Evolutionary conservation across 2,113 vertebrate genomes (phyloP), one percentile per base, ranked within the genome.

Genomic region (Turnix velox): DNA sequence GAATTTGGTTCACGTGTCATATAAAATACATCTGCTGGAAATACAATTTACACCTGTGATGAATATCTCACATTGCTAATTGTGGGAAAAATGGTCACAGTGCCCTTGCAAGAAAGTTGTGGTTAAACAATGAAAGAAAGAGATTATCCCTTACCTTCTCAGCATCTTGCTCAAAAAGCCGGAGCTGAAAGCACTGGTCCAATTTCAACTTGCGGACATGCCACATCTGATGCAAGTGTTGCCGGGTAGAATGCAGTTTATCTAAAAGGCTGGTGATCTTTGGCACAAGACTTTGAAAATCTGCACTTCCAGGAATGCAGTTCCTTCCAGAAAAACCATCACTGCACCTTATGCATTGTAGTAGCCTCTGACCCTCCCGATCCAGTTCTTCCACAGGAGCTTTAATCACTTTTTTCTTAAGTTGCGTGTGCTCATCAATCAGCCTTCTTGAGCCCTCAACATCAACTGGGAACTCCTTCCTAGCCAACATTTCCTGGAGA

Each of bases 371-470:
- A n/a, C 99, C 99, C 81, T 99, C 99, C 11, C 98, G 98, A 97
- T 99, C 99, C 92, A 99, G 93, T 94, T 99, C 99, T 97, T 99
- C 99, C 93, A 99, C 99, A 0, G 99, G 99, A 86, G 99, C 99
- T 98, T 99, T 99, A 89, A 99, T 98, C 86, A 99, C 99, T 98
- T 99, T 99, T 92, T 99, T 99, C 98, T 99, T 99, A 51, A 99
- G 98, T 88, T 99, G 99, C 0, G 99, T 99, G 97, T 99, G 99
- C 84, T 99, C 99, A 17, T 99, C 99, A 23, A 99, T 99, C 54
- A 99, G 97, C 84, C 98, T 97, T 71, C 99, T 98, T 7, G 99
- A 99, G 78, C 99, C 99, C 88, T 99, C 99, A 90, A 99, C 99
- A 7, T 99, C 99, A 84, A 99, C 98, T 1, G 99, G 99, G 94